These are phyloP conservation scores for Natator depressus DNA, from an alignment of 2,113 vertebrate genomes.

Conservation along the genomic window DNA sequence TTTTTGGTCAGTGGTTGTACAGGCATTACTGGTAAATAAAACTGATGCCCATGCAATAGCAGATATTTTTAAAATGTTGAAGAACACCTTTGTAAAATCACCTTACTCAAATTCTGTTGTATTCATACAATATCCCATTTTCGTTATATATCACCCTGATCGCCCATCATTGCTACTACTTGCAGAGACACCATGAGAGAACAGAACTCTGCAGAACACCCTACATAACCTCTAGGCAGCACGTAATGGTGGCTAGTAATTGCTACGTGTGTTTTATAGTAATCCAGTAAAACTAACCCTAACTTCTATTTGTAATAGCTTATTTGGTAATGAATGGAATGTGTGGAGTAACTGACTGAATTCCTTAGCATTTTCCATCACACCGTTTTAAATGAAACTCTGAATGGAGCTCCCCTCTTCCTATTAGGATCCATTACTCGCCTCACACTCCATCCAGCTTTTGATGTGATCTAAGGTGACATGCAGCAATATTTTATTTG, in stretches of 20 bases:
- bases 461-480: background rate
- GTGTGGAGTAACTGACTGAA: background rate
- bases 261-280: background rate
- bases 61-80: background rate
- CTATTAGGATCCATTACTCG: conserved; percentile 15
- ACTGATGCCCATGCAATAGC: background rate
- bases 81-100: background rate
- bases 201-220: background rate
- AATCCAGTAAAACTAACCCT: background rate
- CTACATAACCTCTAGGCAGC: background rate
- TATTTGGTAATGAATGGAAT: background rate
- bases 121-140: background rate
- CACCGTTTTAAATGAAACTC: background rate
- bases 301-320: conserved; percentile 18
- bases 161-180: background rate
- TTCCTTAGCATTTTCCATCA: background rate
- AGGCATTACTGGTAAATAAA: background rate
- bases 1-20: background rate
- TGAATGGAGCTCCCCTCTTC: conserved; percentile 11
- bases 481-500: background rate
- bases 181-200: background rate
- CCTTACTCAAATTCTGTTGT: background rate
- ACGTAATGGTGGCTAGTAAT: background rate
- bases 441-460: conserved; percentile 1
- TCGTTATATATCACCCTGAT: fast-evolving